Evolutionary conservation across 2,113 vertebrate genomes (phyloP).

Genomic region (Phrynocephalus versicolor): DNA sequence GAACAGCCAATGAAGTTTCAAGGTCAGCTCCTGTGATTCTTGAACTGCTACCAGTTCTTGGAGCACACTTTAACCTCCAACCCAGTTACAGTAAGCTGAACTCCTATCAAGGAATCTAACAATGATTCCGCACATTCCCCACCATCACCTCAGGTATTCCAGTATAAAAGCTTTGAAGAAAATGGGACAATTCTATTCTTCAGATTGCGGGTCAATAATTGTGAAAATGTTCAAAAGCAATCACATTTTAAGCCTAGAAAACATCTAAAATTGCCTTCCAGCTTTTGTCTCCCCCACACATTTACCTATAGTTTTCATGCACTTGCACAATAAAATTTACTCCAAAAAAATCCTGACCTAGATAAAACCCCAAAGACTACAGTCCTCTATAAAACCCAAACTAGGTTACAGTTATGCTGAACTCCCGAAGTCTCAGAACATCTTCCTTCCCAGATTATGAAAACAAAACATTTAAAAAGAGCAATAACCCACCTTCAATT

Average conservation of each 20-base stretch:
- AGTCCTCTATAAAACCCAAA: neutral
- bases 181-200: neutral
- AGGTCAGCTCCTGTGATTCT: too few relatives aligned
- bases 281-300: neutral
- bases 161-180: neutral
- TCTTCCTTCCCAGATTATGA: neutral
- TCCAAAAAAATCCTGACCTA: neutral
- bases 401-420: neutral
- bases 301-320: neutral
- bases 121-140: too few relatives aligned
- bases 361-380: neutral
- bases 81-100: neutral
- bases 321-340: neutral
- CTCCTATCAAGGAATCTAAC: too few relatives aligned
- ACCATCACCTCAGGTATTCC: too few relatives aligned
- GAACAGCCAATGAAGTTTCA: neutral
- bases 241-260: neutral
- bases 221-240: neutral
- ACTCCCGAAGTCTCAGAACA: neutral
- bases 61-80: neutral
- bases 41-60: neutral
- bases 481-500: too few relatives aligned
- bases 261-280: neutral
- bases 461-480: too few relatives aligned
- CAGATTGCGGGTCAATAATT: neutral